Evolutionary conservation across 2,113 vertebrate species (phyloP), one percentile per base, ranked within the genome.

Genomic region (Picathartes gymnocephalus): DNA sequence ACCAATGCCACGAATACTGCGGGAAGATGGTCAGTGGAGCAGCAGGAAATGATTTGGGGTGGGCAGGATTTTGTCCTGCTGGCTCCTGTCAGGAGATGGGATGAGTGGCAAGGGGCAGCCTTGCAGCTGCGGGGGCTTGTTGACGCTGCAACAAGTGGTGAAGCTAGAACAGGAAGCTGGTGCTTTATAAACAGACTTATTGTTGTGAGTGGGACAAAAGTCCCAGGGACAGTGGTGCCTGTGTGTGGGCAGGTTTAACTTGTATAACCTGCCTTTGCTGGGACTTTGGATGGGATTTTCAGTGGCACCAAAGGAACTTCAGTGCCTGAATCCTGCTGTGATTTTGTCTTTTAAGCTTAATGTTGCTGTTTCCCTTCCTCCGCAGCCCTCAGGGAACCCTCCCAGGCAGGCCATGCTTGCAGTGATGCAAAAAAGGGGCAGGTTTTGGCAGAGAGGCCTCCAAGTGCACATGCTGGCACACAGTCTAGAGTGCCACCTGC

Each of bases 21-120:
- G 1, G 45, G 53, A 44, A 42, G 23, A 11, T 0, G 7, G 31
- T 31, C 0, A 0, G 23, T 23, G 22, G 30, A 83, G 35, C 6
- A 13, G 30, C 2, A 0, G 6, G 76, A 93, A 13, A 22, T 4
- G 25, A 53, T 77, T 23, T 24, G 35, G 47, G 44, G 4, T 1
- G 15, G 61, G 39, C 35, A 33, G 71, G 50, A 42, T 60, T 83
- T 68, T 84, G 58, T 56, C 33, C 33, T 6, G 25, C 20, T 13
- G 10, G 33, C 22, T 74, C 31, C 70, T 6, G 9, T 22, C 6
- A 6, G 33, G 35, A 28, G 42, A 2, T 21, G 16, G n/a, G 33
- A 22, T 39, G 33, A 72, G 73, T 17, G 13, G 30, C 7, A 37
- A 71, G 56, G 47, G 45, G 44, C 31, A 54, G 66, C 37, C 35